Evolutionary conservation across 1,140 invertebrate species (phyloP).

Genomic region (Halotydeus destructor): DNA sequence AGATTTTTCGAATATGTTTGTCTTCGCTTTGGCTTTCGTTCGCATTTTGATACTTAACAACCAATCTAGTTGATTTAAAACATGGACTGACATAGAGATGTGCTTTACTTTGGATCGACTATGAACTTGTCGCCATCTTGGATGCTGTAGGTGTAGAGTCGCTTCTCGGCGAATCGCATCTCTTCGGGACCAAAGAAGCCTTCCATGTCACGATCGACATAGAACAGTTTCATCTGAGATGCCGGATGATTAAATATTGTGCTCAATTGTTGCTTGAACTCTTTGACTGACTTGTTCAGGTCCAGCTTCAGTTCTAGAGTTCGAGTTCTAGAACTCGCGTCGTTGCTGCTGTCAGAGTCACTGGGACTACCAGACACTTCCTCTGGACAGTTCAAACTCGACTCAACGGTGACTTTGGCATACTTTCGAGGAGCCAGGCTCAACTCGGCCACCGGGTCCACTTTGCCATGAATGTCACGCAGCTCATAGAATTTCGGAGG

Average conservation of each 20-base stretch:
- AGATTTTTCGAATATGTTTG: no score
- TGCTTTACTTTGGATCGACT: slow-evolving; percentile 37
- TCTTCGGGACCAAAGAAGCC: slow-evolving; percentile 18
- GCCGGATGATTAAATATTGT: slow-evolving; percentile 41
- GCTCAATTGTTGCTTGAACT: slow-evolving; percentile 16
- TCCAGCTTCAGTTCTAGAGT: slow-evolving; percentile 13
- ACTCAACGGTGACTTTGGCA: slow-evolving; percentile 49
- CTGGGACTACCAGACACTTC: background rate
- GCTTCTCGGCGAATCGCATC: slow-evolving; percentile 45
- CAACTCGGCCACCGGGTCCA: slow-evolving; percentile 63
- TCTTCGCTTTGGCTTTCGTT: no score
- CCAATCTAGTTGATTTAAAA: background rate
- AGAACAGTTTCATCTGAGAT: slow-evolving; percentile 54
- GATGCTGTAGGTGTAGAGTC: slow-evolving; percentile 74
- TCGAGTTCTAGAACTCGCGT: background rate
- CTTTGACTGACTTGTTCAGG: slow-evolving; percentile 17
- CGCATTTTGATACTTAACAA: no score
- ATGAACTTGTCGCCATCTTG: slow-evolving; percentile 73
- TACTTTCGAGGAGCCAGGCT: slow-evolving; percentile 61
- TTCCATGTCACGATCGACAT: slow-evolving; percentile 47
- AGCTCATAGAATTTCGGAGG: slow-evolving; percentile 51
- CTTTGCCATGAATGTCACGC: slow-evolving; percentile 53
- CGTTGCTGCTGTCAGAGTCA: background rate
- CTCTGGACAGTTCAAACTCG: background rate
- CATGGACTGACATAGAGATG: no score